phyloP scores from a whole-genome alignment of 1,140 invertebrate genomes.

The Conus ventricosus region DNA sequence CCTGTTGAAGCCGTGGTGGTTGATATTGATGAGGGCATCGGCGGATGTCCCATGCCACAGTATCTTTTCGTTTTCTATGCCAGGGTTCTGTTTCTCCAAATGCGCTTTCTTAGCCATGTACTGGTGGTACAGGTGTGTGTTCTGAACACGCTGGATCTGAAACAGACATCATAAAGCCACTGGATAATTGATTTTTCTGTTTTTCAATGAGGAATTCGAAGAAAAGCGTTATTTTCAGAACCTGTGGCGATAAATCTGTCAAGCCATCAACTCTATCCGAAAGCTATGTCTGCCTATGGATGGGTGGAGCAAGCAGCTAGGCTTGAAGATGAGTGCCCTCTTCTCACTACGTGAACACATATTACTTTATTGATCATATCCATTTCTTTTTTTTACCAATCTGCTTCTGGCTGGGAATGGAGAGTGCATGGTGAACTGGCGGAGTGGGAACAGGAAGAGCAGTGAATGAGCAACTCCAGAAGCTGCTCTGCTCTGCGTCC shows the following conservation, averaged over 20 bases:
- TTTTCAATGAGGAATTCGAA: background rate
- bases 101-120: slow-evolving; percentile 53
- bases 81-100: slow-evolving; percentile 31
- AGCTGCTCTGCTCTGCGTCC: no score
- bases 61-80: slow-evolving; percentile 48
- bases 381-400: no score
- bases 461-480: no score
- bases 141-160: slow-evolving; percentile 64
- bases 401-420: no score
- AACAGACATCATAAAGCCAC: background rate
- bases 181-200: background rate
- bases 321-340: no score
- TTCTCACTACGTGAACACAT: no score
- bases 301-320: no score
- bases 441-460: no score
- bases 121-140: slow-evolving; percentile 52
- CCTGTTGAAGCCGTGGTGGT: slow-evolving; percentile 62
- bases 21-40: slow-evolving; percentile 56
- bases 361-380: no score
- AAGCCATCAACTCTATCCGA: background rate
- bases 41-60: slow-evolving; percentile 63
- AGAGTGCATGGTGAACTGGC: no score
- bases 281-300: background rate
- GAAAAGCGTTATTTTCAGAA: background rate
- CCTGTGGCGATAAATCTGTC: background rate